Evolutionary conservation across 2,888 invertebrate genomes (phyloP), one percentile per base, ranked within the genome.

Genomic region (Drosophila hamatofila): DNA sequence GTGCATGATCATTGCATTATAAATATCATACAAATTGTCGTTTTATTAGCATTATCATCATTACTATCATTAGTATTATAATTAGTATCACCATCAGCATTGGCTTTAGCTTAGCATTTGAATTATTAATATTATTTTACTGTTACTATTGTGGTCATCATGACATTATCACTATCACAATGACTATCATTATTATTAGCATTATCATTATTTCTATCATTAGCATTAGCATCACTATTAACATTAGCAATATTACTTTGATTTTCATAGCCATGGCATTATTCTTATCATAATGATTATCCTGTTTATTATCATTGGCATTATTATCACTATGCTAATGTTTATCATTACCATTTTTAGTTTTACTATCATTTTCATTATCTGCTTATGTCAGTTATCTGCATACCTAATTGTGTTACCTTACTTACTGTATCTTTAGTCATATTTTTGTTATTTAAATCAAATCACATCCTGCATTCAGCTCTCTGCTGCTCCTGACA

Each of bases 401-500:
- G 8, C 14, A 21, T 21, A 14, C 4, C 33, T 18, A 2, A 21
- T 30, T 30, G 14, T 7, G 4, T 16, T 4, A 9, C 1, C 4
- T n/a, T n/a, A n/a, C 9, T 33, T 12, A 7, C 1, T 6, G 3
- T 21, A 35, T 16, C 11, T 5, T 4, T 11, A 12, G 25, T 12
- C 54, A 35, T 11, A 16, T 23, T 35, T 35, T 35, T 35, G 11
- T 11, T 35, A 23, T 35, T 16, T 18, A 49, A 37, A 25, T 46
- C 18, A 16, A 39, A 27, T 2, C 27, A 39, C 25, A 6, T 60
- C 42, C 44, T 27, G 37, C n/a, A 37, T 9, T 6, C 44, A 52
- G 35, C 65, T 30, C 65, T 33, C 16, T 4, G 12, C 16, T 23
- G 21, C 23, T 52, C 21, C 44, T 41, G 33, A 41, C 42, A 3